These are phyloP conservation scores for Anseranas semipalmata DNA, from an alignment of 2,113 vertebrate genomes.

Conservation along the genomic window DNA sequence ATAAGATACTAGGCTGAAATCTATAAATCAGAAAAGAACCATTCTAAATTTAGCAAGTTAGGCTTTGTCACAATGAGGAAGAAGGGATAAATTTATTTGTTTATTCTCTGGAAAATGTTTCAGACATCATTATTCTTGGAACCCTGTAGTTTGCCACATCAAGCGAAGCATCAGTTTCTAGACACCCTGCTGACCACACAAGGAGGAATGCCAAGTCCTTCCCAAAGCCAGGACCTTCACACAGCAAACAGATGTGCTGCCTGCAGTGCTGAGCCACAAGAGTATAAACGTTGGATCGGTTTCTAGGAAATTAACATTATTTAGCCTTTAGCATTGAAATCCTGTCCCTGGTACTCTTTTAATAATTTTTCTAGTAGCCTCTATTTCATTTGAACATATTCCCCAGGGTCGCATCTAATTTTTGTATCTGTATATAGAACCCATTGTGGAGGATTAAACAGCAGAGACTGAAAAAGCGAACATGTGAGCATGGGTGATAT, in stretches of 20 bases:
- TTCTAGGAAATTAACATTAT: constrained; percentile 62
- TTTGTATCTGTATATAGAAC: background rate
- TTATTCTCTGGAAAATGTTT: constrained; percentile 21
- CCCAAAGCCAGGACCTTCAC: constrained; percentile 27
- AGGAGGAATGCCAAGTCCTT: constrained; percentile 58
- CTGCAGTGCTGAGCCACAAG: constrained; percentile 35
- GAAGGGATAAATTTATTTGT: background rate
- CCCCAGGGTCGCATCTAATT: background rate
- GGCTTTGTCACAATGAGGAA: background rate
- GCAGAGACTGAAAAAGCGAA: background rate
- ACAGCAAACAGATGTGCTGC: constrained; percentile 59
- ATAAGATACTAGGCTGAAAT: background rate
- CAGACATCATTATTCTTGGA: constrained; percentile 46
- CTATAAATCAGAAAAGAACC: background rate
- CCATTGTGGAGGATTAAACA: background rate
- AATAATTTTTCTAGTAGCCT: background rate
- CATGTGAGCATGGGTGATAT: background rate
- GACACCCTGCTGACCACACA: constrained; percentile 56
- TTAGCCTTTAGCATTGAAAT: constrained; percentile 53
- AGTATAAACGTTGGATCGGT: constrained; percentile 39
- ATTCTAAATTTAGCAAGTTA: background rate
- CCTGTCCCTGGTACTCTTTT: background rate
- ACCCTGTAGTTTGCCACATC: constrained; percentile 51
- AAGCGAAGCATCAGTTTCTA: constrained; percentile 51
- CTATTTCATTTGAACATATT: background rate